A percentile compares a stretch with the other conserved stretches of the same genome.
Evolutionary conservation across 2,888 invertebrate species (phyloP).

Genomic region (Trichogramma evanescens): DNA sequence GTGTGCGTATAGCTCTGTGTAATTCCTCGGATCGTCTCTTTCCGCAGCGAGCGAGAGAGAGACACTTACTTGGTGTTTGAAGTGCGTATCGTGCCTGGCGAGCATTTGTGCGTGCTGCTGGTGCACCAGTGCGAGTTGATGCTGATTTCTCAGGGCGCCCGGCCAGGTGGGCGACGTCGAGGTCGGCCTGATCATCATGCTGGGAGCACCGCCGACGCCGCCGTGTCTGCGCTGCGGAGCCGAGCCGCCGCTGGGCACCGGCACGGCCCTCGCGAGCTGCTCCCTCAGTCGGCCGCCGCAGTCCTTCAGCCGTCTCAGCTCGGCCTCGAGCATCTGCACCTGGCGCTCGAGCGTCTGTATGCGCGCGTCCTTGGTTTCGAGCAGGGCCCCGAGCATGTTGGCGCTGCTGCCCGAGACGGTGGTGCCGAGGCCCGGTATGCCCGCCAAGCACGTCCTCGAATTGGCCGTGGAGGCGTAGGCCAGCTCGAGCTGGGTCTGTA

Average conservation of each 20-base stretch:
- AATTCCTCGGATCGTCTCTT: conserved; percentile 53
- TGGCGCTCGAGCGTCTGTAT: conserved; percentile 83
- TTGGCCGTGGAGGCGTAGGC: conserved; percentile 58
- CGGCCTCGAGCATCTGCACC: conserved; percentile 71
- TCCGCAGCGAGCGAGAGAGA: conserved; percentile 45
- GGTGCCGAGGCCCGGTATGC: conserved; percentile 44
- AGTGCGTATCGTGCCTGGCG: conserved; percentile 59
- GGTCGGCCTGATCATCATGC: conserved; percentile 24
- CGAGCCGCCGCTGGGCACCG: conserved; percentile 31
- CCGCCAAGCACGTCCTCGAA: conserved; percentile 35
- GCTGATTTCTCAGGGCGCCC: conserved; percentile 39
- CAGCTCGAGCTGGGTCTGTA: conserved; percentile 72
- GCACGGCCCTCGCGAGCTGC: conserved; percentile 39
- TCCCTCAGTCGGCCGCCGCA: conserved; percentile 43
- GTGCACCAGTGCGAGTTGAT: conserved; percentile 37
- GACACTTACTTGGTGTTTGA: conserved; percentile 81
- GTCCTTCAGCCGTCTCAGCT: conserved; percentile 58
- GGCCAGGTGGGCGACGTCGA: conserved; percentile 29
- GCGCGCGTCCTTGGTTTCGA: conserved; percentile 80
- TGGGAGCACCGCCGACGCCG: conserved; percentile 27
- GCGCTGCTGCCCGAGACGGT: conserved; percentile 60
- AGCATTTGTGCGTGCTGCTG: conserved; percentile 50
- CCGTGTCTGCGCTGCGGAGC: conserved; percentile 26
- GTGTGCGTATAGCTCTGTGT: too few relatives aligned
- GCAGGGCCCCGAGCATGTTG: conserved; percentile 60